Evolutionary conservation across 2,113 vertebrate genomes (phyloP), one percentile per base, ranked within the genome.

Genomic region (Tupaia tana): DNA sequence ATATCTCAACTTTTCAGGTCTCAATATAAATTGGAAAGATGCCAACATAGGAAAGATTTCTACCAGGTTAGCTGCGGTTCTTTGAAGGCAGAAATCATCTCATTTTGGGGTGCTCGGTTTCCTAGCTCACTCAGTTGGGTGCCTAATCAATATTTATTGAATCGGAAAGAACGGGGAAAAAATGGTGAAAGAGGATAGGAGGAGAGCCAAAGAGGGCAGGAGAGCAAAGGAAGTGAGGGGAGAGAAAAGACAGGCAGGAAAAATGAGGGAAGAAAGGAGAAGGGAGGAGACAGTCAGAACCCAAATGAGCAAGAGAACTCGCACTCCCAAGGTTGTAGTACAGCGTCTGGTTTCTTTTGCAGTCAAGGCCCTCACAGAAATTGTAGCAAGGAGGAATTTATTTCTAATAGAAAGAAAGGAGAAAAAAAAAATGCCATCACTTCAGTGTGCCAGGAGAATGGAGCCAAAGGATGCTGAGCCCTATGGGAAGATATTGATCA

Each of bases 401-500:
- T 64, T 86, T 94, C 25, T 61, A 61, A 24, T 15, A 85, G 85
- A 75, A 74, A 78, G 11, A 61, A 12, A 20, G 14, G n/a, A 82
- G 59, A 59, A 71, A 78, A 67, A 59, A 82, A 25, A n/a, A n/a
- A 20, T 34, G 56, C 67, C 73, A 31, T 15, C 69, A 69, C 31
- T 78, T 92, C 88, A 1, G 7, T 14, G 52, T 78, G 90, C 78
- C 93, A 80, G 24, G 89, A 94, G 86, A 92, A 86, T 6, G 75
- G 27, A 92, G 92, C 31, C 89, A 95, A 34, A 29, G 95, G 73
- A 81, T 58, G 78, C 25, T 11, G 7, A 88, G 78, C 61, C 34
- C 69, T 58, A 61, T 59, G 86, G 93, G 70, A 54, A 71, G 83
- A 73, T 54, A 81, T n/a, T 88, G 97, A 95, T 93, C 85, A 90